Evolutionary conservation across 2,888 invertebrate species (phyloP).

Genomic region (Atrina japonica): DNA sequence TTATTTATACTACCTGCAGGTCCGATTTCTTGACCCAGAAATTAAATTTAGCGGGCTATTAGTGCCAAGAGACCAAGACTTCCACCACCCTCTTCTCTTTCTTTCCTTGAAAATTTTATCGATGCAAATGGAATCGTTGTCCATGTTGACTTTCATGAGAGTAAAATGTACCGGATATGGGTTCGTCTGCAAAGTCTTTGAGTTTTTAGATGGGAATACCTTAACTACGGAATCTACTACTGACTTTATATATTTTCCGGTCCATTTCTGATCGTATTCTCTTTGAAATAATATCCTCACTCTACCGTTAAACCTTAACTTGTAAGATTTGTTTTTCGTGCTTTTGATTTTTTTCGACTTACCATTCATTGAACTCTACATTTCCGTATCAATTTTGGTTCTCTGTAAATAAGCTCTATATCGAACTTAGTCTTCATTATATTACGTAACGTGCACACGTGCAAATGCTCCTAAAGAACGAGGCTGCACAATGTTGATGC

Average conservation of each 20-base stretch:
- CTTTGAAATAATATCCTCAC: slow-evolving; percentile 42
- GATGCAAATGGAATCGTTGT: slow-evolving; percentile 19
- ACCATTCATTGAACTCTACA: not conserved
- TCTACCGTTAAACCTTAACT: slow-evolving; percentile 33
- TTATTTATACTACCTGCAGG: slow-evolving; percentile 27
- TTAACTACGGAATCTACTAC: slow-evolving; percentile 24
- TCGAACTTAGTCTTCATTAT: slow-evolving; percentile 32
- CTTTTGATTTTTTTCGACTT: not conserved
- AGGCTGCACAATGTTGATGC: slow-evolving; percentile 25
- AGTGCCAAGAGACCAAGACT: slow-evolving; percentile 40
- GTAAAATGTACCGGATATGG: slow-evolving; percentile 28
- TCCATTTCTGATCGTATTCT: too few species aligned
- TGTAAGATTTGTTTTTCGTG: slow-evolving; percentile 17
- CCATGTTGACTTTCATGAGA: slow-evolving; percentile 23
- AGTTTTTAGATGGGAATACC: slow-evolving; percentile 33
- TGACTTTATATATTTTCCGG: slow-evolving; percentile 31
- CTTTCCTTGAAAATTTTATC: slow-evolving; percentile 27
- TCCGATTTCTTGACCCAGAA: slow-evolving; percentile 23
- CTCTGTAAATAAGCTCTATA: slow-evolving; percentile 24
- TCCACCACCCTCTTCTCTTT: slow-evolving; percentile 19
- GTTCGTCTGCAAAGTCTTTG: slow-evolving; percentile 27
- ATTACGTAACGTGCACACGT: slow-evolving; percentile 22
- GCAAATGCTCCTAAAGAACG: slow-evolving; percentile 22
- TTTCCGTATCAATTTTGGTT: slow-evolving; percentile 17
- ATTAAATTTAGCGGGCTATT: slow-evolving; percentile 31